Evolutionary conservation across 23 tunicate species (phyloP).

Genomic region (Trididemnum nubilum): DNA sequence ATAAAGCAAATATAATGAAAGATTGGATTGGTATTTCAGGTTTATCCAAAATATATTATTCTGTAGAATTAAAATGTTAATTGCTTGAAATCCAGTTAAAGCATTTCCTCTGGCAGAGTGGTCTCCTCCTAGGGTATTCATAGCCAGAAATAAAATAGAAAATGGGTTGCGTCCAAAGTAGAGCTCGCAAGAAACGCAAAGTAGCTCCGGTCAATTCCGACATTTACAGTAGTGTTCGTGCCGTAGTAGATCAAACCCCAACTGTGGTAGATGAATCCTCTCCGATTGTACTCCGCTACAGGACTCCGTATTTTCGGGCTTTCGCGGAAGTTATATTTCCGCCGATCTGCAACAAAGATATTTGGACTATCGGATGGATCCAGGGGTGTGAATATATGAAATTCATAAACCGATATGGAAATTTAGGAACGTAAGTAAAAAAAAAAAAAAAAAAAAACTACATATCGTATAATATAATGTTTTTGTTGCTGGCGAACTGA

Average conservation of each 20-base stretch:
- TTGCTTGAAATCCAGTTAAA: too few relatives aligned
- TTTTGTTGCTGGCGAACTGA: too few relatives aligned
- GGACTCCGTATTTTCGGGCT: slow-evolving; percentile 97
- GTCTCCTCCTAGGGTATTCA: too few relatives aligned
- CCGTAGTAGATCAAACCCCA: slow-evolving; percentile 76
- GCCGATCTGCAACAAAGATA: slow-evolving; percentile 82
- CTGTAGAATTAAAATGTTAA: too few relatives aligned
- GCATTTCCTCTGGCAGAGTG: too few relatives aligned
- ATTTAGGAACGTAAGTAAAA: slow-evolving; percentile 79
- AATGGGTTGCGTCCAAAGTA: slow-evolving; percentile 90
- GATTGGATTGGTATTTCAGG: too few relatives aligned
- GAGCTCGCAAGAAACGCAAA: slow-evolving; percentile 62
- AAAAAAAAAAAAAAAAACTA: not conserved
- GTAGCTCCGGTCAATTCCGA: slow-evolving; percentile 58
- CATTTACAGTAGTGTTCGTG: slow-evolving; percentile 65
- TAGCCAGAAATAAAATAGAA: too few relatives aligned
- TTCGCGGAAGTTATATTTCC: slow-evolving; percentile 93
- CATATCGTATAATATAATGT: too few relatives aligned
- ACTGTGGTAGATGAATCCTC: slow-evolving; percentile 85
- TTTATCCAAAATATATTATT: too few relatives aligned
- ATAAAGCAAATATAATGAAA: too few relatives aligned
- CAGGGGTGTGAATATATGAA: slow-evolving; percentile 99
- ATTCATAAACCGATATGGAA: slow-evolving; percentile 94
- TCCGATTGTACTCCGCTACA: slow-evolving; percentile 86
- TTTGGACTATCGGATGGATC: slow-evolving; percentile 99